Evolutionary conservation across 2,797 vertebrate species (phyloP), one percentile per base, ranked within the genome.

Genomic region (Sciurus carolinensis): DNA sequence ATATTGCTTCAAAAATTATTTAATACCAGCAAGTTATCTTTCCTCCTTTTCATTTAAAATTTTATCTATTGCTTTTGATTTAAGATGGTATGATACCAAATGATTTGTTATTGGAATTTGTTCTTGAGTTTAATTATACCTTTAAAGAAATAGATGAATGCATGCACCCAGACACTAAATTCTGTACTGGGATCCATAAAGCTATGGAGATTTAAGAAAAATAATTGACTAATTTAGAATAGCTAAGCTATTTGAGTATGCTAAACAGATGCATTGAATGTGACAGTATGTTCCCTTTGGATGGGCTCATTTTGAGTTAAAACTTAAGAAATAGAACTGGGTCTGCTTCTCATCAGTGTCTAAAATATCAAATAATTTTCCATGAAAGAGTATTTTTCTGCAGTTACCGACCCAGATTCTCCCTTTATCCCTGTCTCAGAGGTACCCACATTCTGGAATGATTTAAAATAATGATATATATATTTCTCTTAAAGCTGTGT

Each of bases 321-420:
- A 95, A 93, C 42, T 81, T 94, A 59, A 94, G 94, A 76, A 92
- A 84, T 66, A 85, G 24, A 95, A 72, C 18, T 66, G 82, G 8
- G 36, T 96, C 96, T 97, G 93, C 77, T 94, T 97, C 85, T 97
- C 87, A 97, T 96, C 92, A 96, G 66, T 97, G 93, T 97, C 95
- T 93, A 86, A 97, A 90, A 11, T 89, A 87, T 87, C 90, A 91
- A 62, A 82, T 89, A 96, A 91, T 95, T 98, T 94, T 95, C 71
- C 87, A 72, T 69, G 88, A 88, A 95, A 81, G 17, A 97, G 4
- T 85, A 92, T 94, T 95, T 39, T 97, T 96, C 82, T 91, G 73
- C 85, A 80, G 87, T 95, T 95, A 92, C 81, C 76, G 86, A 94
- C 72, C 67, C 59, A 89, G 44, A 52, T 72, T 95, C n/a, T 80